phyloP scores from a whole-genome alignment of 2,113 vertebrate species.

The Indicator maculatus region DNA sequence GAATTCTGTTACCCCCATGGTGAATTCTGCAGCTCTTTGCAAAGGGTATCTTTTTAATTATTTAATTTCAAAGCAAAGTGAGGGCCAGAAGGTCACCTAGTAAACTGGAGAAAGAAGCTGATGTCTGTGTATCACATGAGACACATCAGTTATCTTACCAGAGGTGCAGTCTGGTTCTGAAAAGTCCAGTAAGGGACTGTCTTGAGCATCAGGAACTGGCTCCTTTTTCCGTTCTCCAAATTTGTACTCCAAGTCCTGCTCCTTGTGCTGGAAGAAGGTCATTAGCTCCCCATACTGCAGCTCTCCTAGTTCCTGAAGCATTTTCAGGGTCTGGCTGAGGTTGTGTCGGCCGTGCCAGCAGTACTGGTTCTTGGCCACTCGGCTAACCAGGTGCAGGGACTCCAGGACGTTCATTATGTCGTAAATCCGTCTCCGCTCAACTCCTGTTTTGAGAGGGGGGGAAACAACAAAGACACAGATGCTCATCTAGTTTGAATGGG shows the following conservation, averaged over 20 bases:
- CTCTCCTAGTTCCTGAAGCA: slow-evolving; percentile 82
- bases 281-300: slow-evolving; percentile 88
- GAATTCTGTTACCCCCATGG: background rate
- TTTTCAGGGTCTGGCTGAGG: slow-evolving; percentile 83
- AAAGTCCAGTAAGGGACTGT: slow-evolving; percentile 69
- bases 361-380: slow-evolving; percentile 95
- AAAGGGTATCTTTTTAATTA: background rate
- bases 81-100: background rate
- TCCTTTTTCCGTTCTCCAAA: slow-evolving; percentile 67
- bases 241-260: slow-evolving; percentile 69
- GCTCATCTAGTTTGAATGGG: background rate
- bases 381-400: slow-evolving; percentile 88
- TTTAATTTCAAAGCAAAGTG: background rate
- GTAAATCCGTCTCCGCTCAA: slow-evolving; percentile 92
- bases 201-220: slow-evolving; percentile 41
- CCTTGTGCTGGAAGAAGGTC: slow-evolving; percentile 75
- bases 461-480: background rate
- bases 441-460: slow-evolving; percentile 75
- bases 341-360: slow-evolving; percentile 87
- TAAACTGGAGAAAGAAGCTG: background rate
- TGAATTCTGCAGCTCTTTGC: background rate
- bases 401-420: slow-evolving; percentile 95
- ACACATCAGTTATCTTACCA: slow-evolving; percentile 73
- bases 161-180: slow-evolving; percentile 74
- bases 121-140: background rate